phyloP scores from a whole-genome alignment of 92 coral and sea anemone genomes.

The Parazoanthus swiftii region DNA sequence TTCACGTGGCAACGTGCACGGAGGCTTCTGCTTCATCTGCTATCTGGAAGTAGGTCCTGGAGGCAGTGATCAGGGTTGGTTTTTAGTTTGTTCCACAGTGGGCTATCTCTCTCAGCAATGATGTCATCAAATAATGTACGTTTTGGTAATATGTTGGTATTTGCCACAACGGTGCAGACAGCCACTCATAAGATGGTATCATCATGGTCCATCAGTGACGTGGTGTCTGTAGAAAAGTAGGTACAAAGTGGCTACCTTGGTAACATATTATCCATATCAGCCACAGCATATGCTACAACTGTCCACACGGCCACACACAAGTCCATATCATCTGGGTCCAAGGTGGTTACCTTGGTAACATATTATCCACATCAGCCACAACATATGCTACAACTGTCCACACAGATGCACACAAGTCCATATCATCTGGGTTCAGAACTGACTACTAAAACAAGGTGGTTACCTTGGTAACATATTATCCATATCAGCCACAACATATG shows the following conservation, averaged over 20 bases:
- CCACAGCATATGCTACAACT: conserved; percentile 86
- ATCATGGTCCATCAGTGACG: conserved; percentile 83
- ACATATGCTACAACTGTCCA: conserved; percentile 93
- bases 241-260: conserved; percentile 59
- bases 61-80: too few relatives aligned
- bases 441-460: not conserved
- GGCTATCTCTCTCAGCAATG: too few relatives aligned
- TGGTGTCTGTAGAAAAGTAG: conserved; percentile 47
- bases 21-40: too few relatives aligned
- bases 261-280: conserved; percentile 84
- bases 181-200: conserved; percentile 82
- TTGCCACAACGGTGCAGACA: conserved; percentile 86
- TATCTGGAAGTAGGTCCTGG: too few relatives aligned
- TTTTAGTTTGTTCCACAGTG: too few relatives aligned
- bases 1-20: too few relatives aligned
- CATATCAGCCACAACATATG: conserved; percentile 84
- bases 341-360: conserved; percentile 71
- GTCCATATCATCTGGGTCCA: conserved; percentile 72
- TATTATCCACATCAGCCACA: conserved; percentile 78
- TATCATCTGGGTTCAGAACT: conserved; percentile 48
- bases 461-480: conserved; percentile 83
- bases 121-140: not conserved
- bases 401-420: conserved; percentile 85
- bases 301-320: conserved; percentile 91
- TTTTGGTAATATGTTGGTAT: conserved; percentile 83